Conservation (phyloP, 2,113 vertebrate species). For the Amphiprion percula region DNA sequence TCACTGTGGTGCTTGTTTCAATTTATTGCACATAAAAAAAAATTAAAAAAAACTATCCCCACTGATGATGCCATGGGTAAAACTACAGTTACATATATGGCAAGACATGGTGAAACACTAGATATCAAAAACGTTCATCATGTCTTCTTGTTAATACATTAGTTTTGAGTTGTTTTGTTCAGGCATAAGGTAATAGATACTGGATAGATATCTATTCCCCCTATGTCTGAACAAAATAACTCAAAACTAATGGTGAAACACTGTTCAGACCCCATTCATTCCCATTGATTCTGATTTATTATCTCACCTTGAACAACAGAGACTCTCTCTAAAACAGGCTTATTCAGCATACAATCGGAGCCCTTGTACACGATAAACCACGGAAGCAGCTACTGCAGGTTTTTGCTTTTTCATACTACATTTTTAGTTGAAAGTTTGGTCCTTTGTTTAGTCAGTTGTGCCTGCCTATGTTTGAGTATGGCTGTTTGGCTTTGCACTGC, state of each 20-base stretch:
- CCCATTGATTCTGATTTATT: background rate
- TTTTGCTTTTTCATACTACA: constrained; percentile 17
- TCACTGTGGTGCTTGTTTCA: too few relatives aligned
- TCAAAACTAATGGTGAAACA: background rate
- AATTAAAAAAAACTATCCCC: too few relatives aligned
- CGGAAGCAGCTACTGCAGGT: background rate
- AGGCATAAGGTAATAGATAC: too few relatives aligned
- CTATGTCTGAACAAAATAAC: too few relatives aligned
- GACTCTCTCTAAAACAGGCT: background rate
- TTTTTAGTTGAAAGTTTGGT: constrained; percentile 12
- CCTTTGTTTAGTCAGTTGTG: constrained; percentile 51
- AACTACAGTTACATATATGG: background rate
- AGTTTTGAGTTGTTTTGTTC: too few relatives aligned
- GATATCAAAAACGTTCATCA: too few relatives aligned
- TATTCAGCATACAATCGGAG: constrained; percentile 3
- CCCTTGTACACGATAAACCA: background rate
- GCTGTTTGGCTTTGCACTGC: constrained; percentile 57
- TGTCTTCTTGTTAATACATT: too few relatives aligned
- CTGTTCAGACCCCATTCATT: too few relatives aligned
- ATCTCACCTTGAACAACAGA: background rate
- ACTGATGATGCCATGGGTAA: too few relatives aligned
- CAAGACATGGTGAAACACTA: background rate
- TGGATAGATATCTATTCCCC: too few relatives aligned
- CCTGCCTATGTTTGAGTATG: constrained; percentile 55
- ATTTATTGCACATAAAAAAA: too few relatives aligned